Evolutionary conservation across 1,140 invertebrate genomes (phyloP).

Genomic region (Diuraphis noxia): DNA sequence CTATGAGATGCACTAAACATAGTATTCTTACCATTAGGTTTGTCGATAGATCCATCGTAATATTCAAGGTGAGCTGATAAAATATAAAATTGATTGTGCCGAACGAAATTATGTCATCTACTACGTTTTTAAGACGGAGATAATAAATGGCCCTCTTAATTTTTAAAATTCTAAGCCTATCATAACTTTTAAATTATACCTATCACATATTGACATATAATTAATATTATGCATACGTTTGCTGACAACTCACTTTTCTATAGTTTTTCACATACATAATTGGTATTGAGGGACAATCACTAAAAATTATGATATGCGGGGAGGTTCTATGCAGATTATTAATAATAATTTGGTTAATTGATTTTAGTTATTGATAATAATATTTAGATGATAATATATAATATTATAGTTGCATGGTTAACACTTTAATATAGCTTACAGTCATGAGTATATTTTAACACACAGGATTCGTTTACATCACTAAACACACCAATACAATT

Average conservation of each 20-base stretch:
- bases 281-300: not conserved
- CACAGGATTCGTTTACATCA: not conserved
- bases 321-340: not conserved
- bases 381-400: not conserved
- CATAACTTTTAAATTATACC: not conserved
- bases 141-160: not conserved
- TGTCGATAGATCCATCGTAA: not conserved
- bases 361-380: not conserved
- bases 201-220: not conserved
- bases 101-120: not conserved
- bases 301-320: not conserved
- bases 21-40: not conserved
- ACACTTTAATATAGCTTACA: not conserved
- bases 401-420: not conserved
- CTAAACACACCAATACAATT: not conserved
- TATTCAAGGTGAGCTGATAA: not conserved
- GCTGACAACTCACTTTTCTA: not conserved
- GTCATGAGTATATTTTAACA: not conserved
- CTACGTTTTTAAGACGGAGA: not conserved
- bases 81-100: not conserved
- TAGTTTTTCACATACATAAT: not conserved
- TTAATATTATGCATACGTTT: not conserved
- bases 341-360: not conserved
- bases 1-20: not conserved
- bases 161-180: not conserved